Base-by-base conservation (phyloP, 2,113 vertebrate species). In the Hiodon tergisus region DNA sequence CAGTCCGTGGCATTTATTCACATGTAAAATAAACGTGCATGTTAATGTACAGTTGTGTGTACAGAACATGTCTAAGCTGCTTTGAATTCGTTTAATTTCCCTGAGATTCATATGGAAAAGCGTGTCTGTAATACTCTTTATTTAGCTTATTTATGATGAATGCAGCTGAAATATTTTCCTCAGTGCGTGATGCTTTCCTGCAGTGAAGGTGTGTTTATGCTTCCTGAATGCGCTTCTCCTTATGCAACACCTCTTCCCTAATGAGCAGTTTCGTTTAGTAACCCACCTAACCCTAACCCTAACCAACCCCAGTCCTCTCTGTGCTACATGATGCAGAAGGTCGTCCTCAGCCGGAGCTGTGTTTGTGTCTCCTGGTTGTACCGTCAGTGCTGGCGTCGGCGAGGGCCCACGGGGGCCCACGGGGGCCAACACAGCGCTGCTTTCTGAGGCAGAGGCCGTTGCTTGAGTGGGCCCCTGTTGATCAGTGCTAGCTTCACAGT, bases 101-200 rank as follows among this genome's bases (percentile, higher is more conserved):
- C 31, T 2, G 31, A 31, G 31, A 31, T 71, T 71, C 50, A 60
- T n/a, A 71, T 58, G 31, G 57, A 59, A 11, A 3, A 3, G 58
- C 9, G 9, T 59, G 9, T 59, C 3, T 59, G 9, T 59, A 66
- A 17, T 17, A 16, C 4, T 4, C 51, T 52, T 73, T 63, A 53
- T n/a, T 5, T 14, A 50, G 10, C 2, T 14, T 17, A 52, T 3
- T 4, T 13, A 9, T 3, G 51, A 50, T 16, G 61, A 73, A 65
- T 63, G 16, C 48, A 17, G 46, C 51, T 47, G 46, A 4, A 67
- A 54, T 50, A 65, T 79, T 82, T 87, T 83, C 87, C 85, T 85
- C 73, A 82, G 78, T 83, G 84, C 17, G 70, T 71, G 83, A 78
- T 83, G 85, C 81, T 83, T 89, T 90, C 87, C 88, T 89, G 86